These are phyloP conservation scores for Phoxinus dragarum DNA, from an alignment of 2,797 vertebrate species.

Conservation along the genomic window DNA sequence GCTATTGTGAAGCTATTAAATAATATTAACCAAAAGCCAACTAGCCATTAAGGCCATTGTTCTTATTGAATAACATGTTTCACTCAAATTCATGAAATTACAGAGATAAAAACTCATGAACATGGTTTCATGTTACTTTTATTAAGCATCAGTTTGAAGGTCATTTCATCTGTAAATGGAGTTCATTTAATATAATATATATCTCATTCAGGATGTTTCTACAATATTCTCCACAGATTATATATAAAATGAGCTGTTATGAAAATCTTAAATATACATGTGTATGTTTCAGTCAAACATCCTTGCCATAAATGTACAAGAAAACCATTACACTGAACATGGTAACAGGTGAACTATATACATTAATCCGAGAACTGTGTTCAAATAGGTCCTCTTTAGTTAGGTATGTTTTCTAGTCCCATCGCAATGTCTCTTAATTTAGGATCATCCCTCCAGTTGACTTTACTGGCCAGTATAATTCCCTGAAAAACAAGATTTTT, in stretches of 20 bases:
- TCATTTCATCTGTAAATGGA: neutral
- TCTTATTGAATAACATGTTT: neutral
- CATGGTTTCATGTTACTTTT: neutral
- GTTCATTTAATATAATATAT: neutral
- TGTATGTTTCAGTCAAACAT: neutral
- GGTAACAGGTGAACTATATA: conserved; percentile 1
- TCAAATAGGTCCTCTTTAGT: conserved; percentile 47
- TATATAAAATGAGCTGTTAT: neutral
- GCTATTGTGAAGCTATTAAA: no score
- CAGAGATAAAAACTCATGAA: neutral
- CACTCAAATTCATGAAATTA: neutral
- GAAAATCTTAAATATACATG: conserved; percentile 6
- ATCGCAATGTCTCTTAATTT: conserved; percentile 75
- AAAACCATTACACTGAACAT: neutral
- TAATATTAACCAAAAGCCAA: neutral
- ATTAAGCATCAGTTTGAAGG: neutral
- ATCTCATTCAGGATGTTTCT: neutral
- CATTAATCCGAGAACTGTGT: neutral
- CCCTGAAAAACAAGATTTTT: conserved; percentile 67
- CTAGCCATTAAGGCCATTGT: neutral
- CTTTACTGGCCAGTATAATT: conserved; percentile 76
- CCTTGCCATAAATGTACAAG: neutral
- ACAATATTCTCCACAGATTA: neutral
- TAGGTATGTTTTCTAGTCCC: conserved; percentile 75
- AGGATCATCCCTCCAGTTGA: conserved; percentile 82